These are phyloP conservation scores for Drosophila rufa DNA, from an alignment of 1,140 invertebrate genomes.

Conservation along the genomic window DNA sequence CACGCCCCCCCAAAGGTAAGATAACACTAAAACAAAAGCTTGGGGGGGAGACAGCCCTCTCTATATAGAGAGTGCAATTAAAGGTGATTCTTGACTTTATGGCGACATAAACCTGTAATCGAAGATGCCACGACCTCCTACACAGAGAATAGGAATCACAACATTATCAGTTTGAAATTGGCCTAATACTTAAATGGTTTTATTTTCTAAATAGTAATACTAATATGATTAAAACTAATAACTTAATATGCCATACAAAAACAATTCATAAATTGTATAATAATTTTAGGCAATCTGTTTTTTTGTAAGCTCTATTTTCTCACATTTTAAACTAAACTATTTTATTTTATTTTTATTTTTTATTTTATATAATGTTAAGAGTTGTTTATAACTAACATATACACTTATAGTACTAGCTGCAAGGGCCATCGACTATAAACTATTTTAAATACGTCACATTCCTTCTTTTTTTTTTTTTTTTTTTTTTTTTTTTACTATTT, in stretches of 20 bases:
- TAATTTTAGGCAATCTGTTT: too few species aligned
- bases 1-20: slow-evolving; percentile 38
- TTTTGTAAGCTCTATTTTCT: too few species aligned
- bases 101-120: slow-evolving; percentile 61
- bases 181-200: neutral
- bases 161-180: neutral
- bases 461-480: too few species aligned
- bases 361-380: too few species aligned
- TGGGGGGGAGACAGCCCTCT: neutral
- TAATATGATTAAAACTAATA: neutral
- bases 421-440: too few species aligned
- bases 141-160: slow-evolving; percentile 11
- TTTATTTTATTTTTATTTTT: too few species aligned
- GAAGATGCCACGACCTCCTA: slow-evolving; percentile 13
- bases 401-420: too few species aligned
- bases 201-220: neutral
- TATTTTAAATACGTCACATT: too few species aligned
- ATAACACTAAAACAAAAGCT: slow-evolving; percentile 57
- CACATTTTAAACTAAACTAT: too few species aligned
- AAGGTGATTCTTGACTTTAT: slow-evolving; percentile 59
- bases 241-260: too few species aligned
- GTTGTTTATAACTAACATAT: too few species aligned
- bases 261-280: too few species aligned
- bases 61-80: slow-evolving; percentile 35
- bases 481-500: neutral